phyloP scores from a whole-genome alignment of 1,140 invertebrate genomes.

The Papilio glaucus region DNA sequence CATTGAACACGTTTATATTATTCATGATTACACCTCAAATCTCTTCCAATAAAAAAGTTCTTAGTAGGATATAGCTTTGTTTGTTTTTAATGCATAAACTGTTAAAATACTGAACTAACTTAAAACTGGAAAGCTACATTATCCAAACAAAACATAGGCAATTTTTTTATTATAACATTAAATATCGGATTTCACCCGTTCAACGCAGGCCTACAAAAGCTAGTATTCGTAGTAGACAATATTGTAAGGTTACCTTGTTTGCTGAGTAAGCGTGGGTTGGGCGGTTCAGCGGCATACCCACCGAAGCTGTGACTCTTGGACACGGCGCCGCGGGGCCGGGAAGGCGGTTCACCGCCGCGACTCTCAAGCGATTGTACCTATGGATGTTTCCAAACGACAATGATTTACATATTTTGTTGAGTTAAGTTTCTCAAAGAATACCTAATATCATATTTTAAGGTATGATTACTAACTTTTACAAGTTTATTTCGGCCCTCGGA shows the following conservation, averaged over 20 bases:
- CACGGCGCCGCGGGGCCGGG: conserved; percentile 80
- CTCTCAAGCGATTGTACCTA: conserved; percentile 85
- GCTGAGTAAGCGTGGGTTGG: conserved; percentile 84
- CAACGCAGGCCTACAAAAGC: too few relatives aligned
- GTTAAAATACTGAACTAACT: too few relatives aligned
- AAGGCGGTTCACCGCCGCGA: conserved; percentile 63
- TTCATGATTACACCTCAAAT: too few relatives aligned
- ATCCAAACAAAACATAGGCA: too few relatives aligned
- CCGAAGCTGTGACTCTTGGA: conserved; percentile 94
- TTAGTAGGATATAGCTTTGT: too few relatives aligned
- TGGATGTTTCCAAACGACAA: neutral
- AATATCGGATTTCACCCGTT: too few relatives aligned
- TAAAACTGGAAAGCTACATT: too few relatives aligned
- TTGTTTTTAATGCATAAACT: too few relatives aligned
- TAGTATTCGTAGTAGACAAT: neutral
- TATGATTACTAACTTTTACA: conserved; percentile 55
- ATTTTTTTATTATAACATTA: too few relatives aligned
- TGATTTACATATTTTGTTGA: too few relatives aligned
- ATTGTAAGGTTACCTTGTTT: conserved; percentile 86
- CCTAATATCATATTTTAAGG: neutral
- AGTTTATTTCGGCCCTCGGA: conserved; percentile 67
- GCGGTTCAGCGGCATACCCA: conserved; percentile 85
- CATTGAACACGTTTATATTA: too few relatives aligned
- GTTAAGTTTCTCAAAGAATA: neutral
- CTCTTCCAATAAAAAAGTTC: too few relatives aligned